Percentiles rank a stretch among this genome's conserved stretches.
Evolutionary conservation across 2,888 invertebrate species (phyloP).

Genomic region (Cabera pusaria): DNA sequence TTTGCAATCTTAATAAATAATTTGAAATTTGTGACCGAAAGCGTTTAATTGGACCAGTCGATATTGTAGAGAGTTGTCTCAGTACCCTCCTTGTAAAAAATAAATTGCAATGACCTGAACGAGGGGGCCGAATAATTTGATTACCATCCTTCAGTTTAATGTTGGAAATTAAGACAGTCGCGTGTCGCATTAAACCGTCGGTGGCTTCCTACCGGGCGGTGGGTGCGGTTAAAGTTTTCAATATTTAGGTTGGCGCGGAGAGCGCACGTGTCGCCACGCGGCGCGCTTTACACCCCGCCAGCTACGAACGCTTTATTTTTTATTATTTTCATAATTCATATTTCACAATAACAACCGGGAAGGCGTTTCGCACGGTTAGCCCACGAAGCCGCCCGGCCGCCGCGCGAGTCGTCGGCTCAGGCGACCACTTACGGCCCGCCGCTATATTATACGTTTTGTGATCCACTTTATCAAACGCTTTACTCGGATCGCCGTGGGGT

Average conservation of each 20-base stretch:
- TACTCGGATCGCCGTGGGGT: constrained; percentile 74
- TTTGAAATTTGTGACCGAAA: too few relatives aligned
- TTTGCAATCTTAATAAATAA: too few relatives aligned
- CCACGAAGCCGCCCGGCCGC: constrained; percentile 63
- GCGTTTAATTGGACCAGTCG: not conserved
- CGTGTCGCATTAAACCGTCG: constrained; percentile 64
- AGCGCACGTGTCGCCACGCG: constrained; percentile 77
- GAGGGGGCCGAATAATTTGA: constrained; percentile 48
- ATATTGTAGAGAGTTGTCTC: not conserved
- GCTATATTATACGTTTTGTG: constrained; percentile 78
- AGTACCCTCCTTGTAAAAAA: constrained; percentile 9
- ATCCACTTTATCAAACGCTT: constrained; percentile 81
- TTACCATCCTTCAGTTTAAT: constrained; percentile 60
- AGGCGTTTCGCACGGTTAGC: constrained; percentile 83
- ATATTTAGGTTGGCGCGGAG: constrained; percentile 68
- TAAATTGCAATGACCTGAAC: constrained; percentile 24
- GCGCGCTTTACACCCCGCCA: constrained; percentile 69
- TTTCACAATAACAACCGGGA: constrained; percentile 80
- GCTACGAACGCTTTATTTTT: constrained; percentile 68
- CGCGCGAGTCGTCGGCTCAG: constrained; percentile 59
- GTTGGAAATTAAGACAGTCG: constrained; percentile 68
- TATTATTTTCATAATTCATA: constrained; percentile 83
- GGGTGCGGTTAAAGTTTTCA: constrained; percentile 73
- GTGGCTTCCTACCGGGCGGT: constrained; percentile 2
- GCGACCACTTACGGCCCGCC: constrained; percentile 73